Base-by-base conservation (phyloP, 2,797 vertebrate species). In the Chlorospingus flavigularis region DNA sequence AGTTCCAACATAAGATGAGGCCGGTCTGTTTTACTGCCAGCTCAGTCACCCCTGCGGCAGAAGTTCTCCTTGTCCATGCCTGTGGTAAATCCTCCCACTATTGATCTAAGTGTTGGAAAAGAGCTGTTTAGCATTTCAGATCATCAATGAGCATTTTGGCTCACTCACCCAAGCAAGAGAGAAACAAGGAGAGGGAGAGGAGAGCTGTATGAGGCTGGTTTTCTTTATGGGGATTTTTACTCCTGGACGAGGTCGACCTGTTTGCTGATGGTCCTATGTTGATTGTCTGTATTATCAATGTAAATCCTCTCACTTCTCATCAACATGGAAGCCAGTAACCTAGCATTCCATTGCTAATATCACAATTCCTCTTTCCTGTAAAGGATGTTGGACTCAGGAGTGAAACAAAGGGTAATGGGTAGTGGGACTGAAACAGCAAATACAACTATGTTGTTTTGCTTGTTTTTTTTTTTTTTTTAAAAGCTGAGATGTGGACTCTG, bases 231-330 rank as follows among this genome's bases (percentile, higher is more conserved):
- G 17, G 20, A 6, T 37, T 21, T 63, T 90, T 47, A 15, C 14
- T 17, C 11, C 24, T 42, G 15, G 19, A 25, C 0, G 3, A 86
- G n/a, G 30, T 19, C 7, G 4, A 45, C 12, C 45, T 45, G 21
- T 45, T 45, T 45, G 45, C 21, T 74, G 50, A 37, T 62, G 43
- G 10, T 80, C 13, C 24, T 24, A 0, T 40, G 54, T 43, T 26
- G 3, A 7, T 55, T 47, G n/a, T 54, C 33, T 2, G 0, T n/a
- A 12, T 26, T 17, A 7, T 21, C 17, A 18, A 9, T 0, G 0
- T 31, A 77, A 65, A 45, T 57, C 11, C 18, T 9, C 9, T 47
- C 33, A 15, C 5, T 77, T 91, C 14, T 65, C 1, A 0, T 51
- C 33, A 11, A 9, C 40, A 11, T 17, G 55, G n/a, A 66, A 88